A percentile compares a stretch with the other conserved stretches of the same genome.
These are phyloP conservation scores for Orbicella faveolata DNA, from an alignment of 64 coral and sea anemone genomes.

Conservation along the genomic window DNA sequence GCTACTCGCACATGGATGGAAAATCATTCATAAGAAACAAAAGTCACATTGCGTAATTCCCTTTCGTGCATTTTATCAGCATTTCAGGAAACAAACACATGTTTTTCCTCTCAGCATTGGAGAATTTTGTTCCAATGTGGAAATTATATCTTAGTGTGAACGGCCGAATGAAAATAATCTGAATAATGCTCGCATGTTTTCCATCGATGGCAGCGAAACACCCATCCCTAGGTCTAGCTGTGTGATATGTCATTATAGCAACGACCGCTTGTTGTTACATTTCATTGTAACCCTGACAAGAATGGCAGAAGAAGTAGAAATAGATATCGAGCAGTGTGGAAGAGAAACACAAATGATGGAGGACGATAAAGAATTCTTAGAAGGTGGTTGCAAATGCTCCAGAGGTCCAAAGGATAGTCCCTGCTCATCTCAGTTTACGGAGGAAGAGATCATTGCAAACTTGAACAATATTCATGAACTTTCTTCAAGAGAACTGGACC, in stretches of 20 bases:
- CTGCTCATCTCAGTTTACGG: slow-evolving; percentile 7
- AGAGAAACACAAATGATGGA: slow-evolving; percentile 16
- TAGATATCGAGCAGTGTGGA: not conserved
- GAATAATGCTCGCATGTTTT: no score
- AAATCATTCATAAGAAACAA: no score
- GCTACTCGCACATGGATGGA: no score
- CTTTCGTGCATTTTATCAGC: no score
- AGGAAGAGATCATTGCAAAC: slow-evolving; percentile 16
- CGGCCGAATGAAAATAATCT: no score
- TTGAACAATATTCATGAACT: not conserved
- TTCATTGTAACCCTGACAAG: not conserved
- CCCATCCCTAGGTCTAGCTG: not conserved
- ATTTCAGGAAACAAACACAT: no score
- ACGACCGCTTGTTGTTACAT: not conserved
- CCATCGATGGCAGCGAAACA: no score
- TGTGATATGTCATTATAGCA: slow-evolving; percentile 7
- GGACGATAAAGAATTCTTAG: slow-evolving; percentile 8
- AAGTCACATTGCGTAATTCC: not conserved
- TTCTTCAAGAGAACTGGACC: slow-evolving; percentile 9
- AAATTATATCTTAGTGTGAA: no score
- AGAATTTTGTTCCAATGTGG: no score
- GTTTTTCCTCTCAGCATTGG: no score
- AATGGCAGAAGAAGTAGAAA: not conserved
- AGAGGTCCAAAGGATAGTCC: slow-evolving; percentile 11
- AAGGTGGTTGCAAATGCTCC: slow-evolving; percentile 1